Conservation (phyloP, 35 echinoderm and acorn worm genomes). For the Hemicentrotus pulcherrimus region DNA sequence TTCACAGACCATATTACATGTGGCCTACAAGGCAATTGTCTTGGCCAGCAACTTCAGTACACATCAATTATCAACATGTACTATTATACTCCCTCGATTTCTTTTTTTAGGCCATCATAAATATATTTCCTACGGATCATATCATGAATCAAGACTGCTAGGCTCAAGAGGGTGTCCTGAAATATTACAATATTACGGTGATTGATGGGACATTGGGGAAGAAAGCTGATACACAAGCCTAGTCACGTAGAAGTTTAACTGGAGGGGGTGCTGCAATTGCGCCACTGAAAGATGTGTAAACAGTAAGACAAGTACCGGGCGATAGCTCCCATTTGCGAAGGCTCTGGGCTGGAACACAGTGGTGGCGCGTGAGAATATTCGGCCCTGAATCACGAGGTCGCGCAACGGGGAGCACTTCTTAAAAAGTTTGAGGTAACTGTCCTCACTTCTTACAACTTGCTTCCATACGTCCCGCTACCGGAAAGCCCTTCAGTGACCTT, state of each 20-base stretch:
- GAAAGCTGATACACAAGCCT: neutral
- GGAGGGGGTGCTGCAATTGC: neutral
- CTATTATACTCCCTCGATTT: neutral
- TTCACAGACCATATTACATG: neutral
- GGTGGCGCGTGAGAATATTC: neutral
- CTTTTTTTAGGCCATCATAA: neutral
- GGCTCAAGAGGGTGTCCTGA: neutral
- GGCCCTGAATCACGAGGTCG: neutral
- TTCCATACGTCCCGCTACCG: neutral
- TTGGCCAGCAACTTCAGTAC: neutral
- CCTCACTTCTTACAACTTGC: neutral
- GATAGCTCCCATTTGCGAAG: neutral
- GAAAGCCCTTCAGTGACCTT: neutral
- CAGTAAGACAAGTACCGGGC: conserved; percentile 15
- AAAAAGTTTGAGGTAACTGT: neutral
- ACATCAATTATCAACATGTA: neutral
- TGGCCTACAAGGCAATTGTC: neutral
- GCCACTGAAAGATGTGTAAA: conserved; percentile 12
- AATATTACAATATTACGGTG: neutral
- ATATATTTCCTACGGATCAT: neutral
- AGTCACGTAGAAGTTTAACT: neutral
- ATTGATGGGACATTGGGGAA: neutral
- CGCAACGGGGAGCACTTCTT: neutral
- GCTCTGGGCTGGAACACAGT: neutral
- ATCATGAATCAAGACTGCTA: neutral